phyloP scores from a whole-genome alignment of 2,113 vertebrate species.

The Erinaceus europaeus region DNA sequence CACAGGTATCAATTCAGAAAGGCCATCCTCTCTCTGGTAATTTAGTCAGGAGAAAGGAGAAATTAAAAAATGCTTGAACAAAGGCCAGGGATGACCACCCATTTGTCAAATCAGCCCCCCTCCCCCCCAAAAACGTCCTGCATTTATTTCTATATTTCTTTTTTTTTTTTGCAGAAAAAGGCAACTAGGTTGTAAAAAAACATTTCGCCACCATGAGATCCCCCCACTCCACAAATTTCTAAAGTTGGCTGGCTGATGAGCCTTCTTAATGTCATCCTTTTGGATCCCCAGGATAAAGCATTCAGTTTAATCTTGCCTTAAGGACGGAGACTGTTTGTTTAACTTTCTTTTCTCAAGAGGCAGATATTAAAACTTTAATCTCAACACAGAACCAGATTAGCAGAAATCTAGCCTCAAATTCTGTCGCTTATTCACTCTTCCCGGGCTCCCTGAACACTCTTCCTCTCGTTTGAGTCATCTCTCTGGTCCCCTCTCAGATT shows the following conservation, averaged over 20 bases:
- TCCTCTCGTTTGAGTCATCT: constrained; percentile 29
- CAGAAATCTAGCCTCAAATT: constrained; percentile 6
- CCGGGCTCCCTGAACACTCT: not conserved
- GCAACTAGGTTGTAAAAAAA: not conserved
- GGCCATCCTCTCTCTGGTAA: not conserved
- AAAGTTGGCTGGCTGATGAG: constrained; percentile 52
- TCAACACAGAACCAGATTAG: constrained; percentile 52
- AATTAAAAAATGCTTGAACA: not conserved
- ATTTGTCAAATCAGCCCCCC: not conserved
- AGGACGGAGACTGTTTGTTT: constrained; percentile 63
- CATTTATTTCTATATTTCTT: not conserved
- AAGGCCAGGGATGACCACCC: not conserved
- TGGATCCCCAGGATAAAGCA: constrained; percentile 52
- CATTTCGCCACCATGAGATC: not conserved
- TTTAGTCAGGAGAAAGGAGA: not conserved
- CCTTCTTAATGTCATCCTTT: constrained; percentile 51
- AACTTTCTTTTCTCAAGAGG: constrained; percentile 66
- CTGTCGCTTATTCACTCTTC: not conserved
- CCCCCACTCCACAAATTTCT: constrained; percentile 45
- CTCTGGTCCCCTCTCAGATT: not conserved
- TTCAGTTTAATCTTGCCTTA: constrained; percentile 72
- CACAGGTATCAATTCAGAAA: not conserved
- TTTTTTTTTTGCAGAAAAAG: not conserved
- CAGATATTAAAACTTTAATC: constrained; percentile 64
- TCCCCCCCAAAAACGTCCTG: no score